Base-by-base conservation (phyloP, 2,888 invertebrate genomes). In the Latrodectus elegans region DNA sequence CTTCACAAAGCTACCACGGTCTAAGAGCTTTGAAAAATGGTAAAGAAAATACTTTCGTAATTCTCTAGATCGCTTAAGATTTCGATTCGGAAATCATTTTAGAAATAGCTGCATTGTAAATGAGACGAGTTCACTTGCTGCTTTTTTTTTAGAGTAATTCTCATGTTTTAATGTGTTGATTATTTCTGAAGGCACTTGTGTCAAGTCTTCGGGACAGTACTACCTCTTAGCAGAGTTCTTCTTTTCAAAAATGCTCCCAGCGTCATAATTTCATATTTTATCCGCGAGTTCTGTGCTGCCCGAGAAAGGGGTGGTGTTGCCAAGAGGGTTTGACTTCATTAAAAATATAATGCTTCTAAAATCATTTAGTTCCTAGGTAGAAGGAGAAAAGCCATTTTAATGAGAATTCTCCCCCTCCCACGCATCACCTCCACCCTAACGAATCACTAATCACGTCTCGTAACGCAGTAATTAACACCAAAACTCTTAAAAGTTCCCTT, bases 381-480 rank as follows among this genome's bases (percentile, higher is more conserved):
- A 52, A 60, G 22, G 68, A 67, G 17, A 80, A 84, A 78, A 84
- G 86, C 80, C 80, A 68, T 81, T 86, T 86, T 86, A 86, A 86
- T 86, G 86, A 86, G 86, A 81, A 81, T 80, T 86, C 79, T 73
- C 38, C 64, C 74, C 38, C 75, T 70, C 68, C 75, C 55, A 55
- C 52, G 15, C 79, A 51, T 64, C 79, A 64, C 73, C 72, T 67
- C n/a, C n/a, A 60, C 60, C 60, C 84, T 84, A 86, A 86, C 86
- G 86, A 86, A 81, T 86, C 86, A 74, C 86, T 86, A 80, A 86
- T 86, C 86, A 86, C 86, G 26, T 76, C 83, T 75, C 70, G 76
- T 71, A 83, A 83, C 83, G 22, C 68, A 75, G 86, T 86, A 86
- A 86, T 86, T 86, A 86, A 86, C 86, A 86, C 86, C 86, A 80